A percentile compares a stretch with the other conserved stretches of the same genome.
Evolutionary conservation across 2,797 vertebrate species (phyloP).

Genomic region (Arctocebus calabarensis): DNA sequence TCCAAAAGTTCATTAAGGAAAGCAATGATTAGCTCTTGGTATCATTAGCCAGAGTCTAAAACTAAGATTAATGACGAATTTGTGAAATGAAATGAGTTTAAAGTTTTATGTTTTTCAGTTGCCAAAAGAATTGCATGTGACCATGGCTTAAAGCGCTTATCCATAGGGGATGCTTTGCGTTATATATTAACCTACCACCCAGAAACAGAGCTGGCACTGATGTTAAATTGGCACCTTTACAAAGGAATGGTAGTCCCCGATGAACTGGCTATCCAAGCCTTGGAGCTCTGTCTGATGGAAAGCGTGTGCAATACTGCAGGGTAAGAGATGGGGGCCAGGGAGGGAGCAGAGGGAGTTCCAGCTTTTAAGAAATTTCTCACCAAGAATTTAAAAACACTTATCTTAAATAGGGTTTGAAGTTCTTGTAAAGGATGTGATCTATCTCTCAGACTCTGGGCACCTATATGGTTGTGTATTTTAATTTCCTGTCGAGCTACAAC

Average conservation of each 20-base stretch:
- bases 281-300: conserved; percentile 92
- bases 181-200: conserved; percentile 88
- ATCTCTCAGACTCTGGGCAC: neutral
- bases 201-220: conserved; percentile 89
- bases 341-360: neutral
- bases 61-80: neutral
- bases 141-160: conserved; percentile 92
- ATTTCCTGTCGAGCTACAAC: neutral
- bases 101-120: conserved; percentile 89
- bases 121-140: conserved; percentile 90
- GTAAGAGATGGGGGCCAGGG: conserved; percentile 84
- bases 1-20: neutral
- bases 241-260: conserved; percentile 92
- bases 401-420: neutral
- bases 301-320: conserved; percentile 90
- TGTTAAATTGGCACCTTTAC: conserved; percentile 90
- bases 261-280: conserved; percentile 92
- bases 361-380: neutral
- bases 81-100: conserved; percentile 35
- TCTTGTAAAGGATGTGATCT: neutral
- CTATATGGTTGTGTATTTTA: neutral
- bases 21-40: neutral
- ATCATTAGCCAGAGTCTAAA: neutral
- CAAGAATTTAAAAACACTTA: neutral
- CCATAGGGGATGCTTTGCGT: conserved; percentile 91